Conservation (phyloP, 2,888 invertebrate genomes). For the Pammene fasciana region DNA sequence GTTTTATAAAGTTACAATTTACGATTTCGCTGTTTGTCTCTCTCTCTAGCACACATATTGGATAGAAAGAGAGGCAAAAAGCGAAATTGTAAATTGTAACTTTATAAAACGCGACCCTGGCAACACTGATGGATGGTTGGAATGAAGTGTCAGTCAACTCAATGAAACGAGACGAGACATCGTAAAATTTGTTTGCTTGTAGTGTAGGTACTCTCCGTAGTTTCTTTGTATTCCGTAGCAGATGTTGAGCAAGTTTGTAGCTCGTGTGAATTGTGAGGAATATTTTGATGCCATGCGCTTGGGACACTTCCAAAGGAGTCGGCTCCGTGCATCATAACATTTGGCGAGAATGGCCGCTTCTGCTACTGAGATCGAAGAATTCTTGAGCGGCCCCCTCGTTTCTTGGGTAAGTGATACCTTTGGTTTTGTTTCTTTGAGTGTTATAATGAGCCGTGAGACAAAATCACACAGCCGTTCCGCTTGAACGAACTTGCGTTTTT, state of each 20-base stretch:
- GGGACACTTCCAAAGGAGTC: conserved; percentile 61
- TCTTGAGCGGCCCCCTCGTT: conserved; percentile 91
- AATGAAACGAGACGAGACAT: conserved; percentile 37
- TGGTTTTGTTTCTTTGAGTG: conserved; percentile 62
- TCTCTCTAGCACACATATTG: too few species aligned
- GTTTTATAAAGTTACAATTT: too few species aligned
- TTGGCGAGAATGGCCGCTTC: conserved; percentile 84
- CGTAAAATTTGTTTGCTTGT: conserved; percentile 40
- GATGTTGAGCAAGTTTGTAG: conserved; percentile 65
- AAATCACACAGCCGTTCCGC: conserved; percentile 63
- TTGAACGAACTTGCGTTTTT: conserved; percentile 55
- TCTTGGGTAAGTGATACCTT: conserved; percentile 90
- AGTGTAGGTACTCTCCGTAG: conserved; percentile 40
- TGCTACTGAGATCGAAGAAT: conserved; percentile 90
- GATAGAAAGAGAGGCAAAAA: too few species aligned
- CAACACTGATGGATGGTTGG: conserved; percentile 29
- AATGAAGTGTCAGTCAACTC: conserved; percentile 40
- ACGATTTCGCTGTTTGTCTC: too few species aligned
- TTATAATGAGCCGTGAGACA: conserved; percentile 68
- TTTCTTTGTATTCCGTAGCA: conserved; percentile 62
- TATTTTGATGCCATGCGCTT: conserved; percentile 69
- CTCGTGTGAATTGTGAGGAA: conserved; percentile 53
- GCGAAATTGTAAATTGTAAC: too few species aligned
- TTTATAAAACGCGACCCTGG: too few species aligned
- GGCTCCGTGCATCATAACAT: conserved; percentile 69